Base-by-base conservation (phyloP, 2,888 invertebrate species). In the Theodoxus fluviatilis region DNA sequence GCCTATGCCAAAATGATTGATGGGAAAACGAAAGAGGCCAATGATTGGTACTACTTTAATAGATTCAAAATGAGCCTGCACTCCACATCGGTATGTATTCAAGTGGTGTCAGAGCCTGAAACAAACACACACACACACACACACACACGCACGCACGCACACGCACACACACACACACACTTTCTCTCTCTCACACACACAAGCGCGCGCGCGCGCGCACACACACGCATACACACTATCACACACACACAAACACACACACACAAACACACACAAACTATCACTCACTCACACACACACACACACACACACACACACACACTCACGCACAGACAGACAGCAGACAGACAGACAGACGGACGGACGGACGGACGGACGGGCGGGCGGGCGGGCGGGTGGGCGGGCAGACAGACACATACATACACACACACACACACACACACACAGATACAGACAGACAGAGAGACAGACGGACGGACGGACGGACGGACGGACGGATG, bases 111-210 rank as follows among this genome's bases (percentile, higher is more conserved):
- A 59, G 3, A 59, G 35, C 33, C 3, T 35, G 2, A 59, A 22
- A 59, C n/a, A 59, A 22, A 59, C 6, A 59, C n/a, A 33, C 33
- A 59, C n/a, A 59, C 33, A 59, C n/a, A 52, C 52, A 52, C 12
- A 52, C 52, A 52, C 12, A 49, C 6, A 7, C 49, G 4, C 3
- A 52, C 52, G 28, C 12, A 52, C 52, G 4, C 49, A 15, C 3
- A 52, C n/a, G 18, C 52, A 52, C 52, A 52, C 52, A 52, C 52
- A 52, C 52, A 52, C 52, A 52, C 52, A 52, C 52, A 52, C 52
- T 22, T 18, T 22, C 52, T 22, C 52, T 22, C 52, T 22, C 52
- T 22, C 52, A 52, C 52, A 52, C 52, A 52, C 52, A 52, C 52
- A 52, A n/a, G 25, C 15, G 25, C 52, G 25, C 52, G 25, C 52